Evolutionary conservation across 1,140 invertebrate genomes (phyloP).

Genomic region (Rhopalosiphum maidis): DNA sequence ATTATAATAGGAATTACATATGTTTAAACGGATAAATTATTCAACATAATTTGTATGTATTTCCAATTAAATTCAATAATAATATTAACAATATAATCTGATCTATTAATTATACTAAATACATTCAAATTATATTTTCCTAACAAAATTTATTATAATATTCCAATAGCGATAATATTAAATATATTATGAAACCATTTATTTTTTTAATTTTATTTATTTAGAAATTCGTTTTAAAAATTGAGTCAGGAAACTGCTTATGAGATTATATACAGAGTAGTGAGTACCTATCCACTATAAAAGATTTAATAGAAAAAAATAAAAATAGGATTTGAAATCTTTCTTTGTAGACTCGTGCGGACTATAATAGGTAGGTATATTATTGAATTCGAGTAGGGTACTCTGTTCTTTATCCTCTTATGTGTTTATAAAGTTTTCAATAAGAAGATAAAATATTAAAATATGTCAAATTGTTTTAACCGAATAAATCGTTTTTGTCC

Average conservation of each 20-base stretch:
- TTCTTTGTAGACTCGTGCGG: not conserved
- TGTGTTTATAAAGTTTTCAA: not conserved
- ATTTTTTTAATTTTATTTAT: not conserved
- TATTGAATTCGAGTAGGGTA: not conserved
- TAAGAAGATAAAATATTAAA: not conserved
- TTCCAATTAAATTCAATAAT: too few species aligned
- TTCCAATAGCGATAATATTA: not conserved
- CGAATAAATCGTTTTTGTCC: not conserved
- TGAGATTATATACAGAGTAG: not conserved
- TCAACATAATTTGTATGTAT: too few species aligned
- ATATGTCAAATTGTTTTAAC: not conserved
- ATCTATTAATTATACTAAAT: not conserved
- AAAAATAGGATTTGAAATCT: not conserved
- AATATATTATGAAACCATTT: not conserved
- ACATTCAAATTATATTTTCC: too few species aligned
- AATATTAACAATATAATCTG: not conserved
- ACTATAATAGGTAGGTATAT: not conserved
- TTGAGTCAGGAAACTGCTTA: not conserved
- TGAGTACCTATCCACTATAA: too few species aligned
- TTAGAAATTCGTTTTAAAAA: not conserved
- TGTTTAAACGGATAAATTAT: too few species aligned
- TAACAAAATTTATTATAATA: not conserved
- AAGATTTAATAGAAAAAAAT: not conserved
- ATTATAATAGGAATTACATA: too few species aligned
- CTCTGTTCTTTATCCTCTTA: not conserved